Percentiles rank a stretch among this genome's conserved stretches.
These are phyloP conservation scores for Notospermus geniculatus DNA, from an alignment of 1,140 invertebrate species.

Conservation along the genomic window DNA sequence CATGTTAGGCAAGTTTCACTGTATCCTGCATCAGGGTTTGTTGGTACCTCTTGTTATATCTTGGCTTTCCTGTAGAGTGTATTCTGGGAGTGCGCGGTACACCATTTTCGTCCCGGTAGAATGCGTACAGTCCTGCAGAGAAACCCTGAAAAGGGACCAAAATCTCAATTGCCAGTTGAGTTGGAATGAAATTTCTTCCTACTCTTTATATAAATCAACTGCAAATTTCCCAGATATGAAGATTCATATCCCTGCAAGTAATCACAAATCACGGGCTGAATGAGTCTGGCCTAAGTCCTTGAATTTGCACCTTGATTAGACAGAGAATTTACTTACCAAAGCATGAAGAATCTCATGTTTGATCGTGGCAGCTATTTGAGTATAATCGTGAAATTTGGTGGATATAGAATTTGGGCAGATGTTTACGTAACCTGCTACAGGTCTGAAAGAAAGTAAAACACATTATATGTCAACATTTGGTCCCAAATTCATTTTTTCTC, in stretches of 20 bases:
- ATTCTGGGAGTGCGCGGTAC: conserved; percentile 78
- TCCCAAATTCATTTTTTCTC: too few relatives aligned
- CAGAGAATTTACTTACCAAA: conserved; percentile 59
- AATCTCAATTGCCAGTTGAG: neutral
- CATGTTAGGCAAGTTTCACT: too few relatives aligned
- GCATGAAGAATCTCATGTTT: conserved; percentile 99
- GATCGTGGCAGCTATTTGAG: conserved; percentile 91
- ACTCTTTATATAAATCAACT: too few relatives aligned
- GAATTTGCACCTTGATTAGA: too few relatives aligned
- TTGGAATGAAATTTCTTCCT: too few relatives aligned
- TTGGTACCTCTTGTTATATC: conserved; percentile 81
- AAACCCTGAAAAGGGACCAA: conserved; percentile 65
- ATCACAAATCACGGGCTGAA: too few relatives aligned
- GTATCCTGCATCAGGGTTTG: too few relatives aligned
- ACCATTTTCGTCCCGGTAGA: conserved; percentile 83
- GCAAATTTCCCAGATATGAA: too few relatives aligned
- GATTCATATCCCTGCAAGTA: too few relatives aligned
- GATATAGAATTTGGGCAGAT: conserved; percentile 94
- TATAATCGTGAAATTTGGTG: conserved; percentile 86
- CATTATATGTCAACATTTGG: neutral
- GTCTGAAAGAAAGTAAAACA: conserved; percentile 63
- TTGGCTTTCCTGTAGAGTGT: conserved; percentile 73
- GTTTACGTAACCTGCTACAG: conserved; percentile 97
- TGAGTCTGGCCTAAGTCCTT: too few relatives aligned
- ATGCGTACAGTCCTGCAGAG: conserved; percentile 91